Base-by-base conservation (phyloP, 2,113 vertebrate species). In the Dipodomys spectabilis region DNA sequence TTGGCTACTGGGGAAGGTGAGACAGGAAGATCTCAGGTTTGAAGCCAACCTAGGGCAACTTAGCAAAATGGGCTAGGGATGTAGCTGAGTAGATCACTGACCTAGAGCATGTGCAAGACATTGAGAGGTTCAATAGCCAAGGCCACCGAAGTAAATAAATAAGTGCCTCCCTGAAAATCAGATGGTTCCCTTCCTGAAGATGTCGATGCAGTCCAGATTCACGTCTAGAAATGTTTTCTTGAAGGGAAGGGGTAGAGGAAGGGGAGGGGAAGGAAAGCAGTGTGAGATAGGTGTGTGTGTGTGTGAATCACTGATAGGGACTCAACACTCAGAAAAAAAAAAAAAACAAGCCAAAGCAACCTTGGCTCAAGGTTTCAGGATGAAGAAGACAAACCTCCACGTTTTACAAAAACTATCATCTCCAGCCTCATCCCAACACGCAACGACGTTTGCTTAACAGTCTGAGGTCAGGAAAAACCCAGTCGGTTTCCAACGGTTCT, bases 281-380 rank as follows among this genome's bases (percentile, higher is more conserved):
- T 25, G 65, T 86, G 89, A 91, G 80, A 92, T 7, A 78, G 32
- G 25, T 49, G 53, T 77, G 92, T 25, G 16, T 89, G 87, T 89
- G 88, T 89, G 83, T 84, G 67, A 35, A 60, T 49, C 92, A 62
- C 94, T 75, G 96, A 96, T 86, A 95, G 75, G 75, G 57, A 82
- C 28, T 77, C 91, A 88, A 88, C 83, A 49, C 53, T 78, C 28
- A 19, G 62, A 60, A 9, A 91, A 94, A 93, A 87, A 44, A 82
- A 73, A 95, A 96, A 84, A 97, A 93, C 87, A 45, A 82, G 69
- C 83, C 94, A 49, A 71, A 77, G 45, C 82, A 86, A 78, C 45
- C 80, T 30, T 30, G 77, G 73, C 20, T 32, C 79, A 84, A 30
- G 91, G 94, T 87, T 92, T 83, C 79, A 49, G 74, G 86, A 78